A percentile compares a stretch with the other conserved stretches of the same genome.
phyloP scores from a whole-genome alignment of 2,113 vertebrate species.

The Tenrec ecaudatus region DNA sequence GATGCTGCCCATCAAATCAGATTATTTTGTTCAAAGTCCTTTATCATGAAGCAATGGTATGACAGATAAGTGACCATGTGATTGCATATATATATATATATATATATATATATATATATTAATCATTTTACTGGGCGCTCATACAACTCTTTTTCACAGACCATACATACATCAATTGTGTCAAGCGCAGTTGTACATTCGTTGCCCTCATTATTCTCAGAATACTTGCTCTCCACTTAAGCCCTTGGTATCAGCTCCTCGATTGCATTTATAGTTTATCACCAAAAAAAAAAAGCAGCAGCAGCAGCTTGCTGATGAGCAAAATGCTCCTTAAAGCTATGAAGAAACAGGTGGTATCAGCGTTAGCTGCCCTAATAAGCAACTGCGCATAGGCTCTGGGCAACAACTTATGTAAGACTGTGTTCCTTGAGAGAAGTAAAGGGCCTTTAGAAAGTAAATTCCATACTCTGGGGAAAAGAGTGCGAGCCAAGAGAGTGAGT shows the following conservation, averaged over 20 bases:
- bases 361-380: not conserved
- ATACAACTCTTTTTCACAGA: too few species aligned
- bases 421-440: not conserved
- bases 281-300: too few species aligned
- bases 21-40: conserved; percentile 9
- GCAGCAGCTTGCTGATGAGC: not conserved
- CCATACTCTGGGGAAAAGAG: not conserved
- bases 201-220: too few species aligned
- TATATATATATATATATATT: too few species aligned
- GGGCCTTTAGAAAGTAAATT: not conserved
- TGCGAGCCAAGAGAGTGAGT: not conserved
- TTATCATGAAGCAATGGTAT: not conserved
- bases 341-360: not conserved
- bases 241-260: too few species aligned
- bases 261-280: too few species aligned
- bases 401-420: not conserved
- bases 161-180: too few species aligned
- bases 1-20: not conserved
- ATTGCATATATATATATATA: not conserved
- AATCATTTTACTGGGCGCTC: too few species aligned
- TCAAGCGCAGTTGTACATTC: too few species aligned
- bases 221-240: too few species aligned
- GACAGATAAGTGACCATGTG: not conserved
- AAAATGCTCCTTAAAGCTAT: not conserved
- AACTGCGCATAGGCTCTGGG: not conserved